Conservation (phyloP, 2,888 invertebrate species). For the Caenorhabditis panamensis region DNA sequence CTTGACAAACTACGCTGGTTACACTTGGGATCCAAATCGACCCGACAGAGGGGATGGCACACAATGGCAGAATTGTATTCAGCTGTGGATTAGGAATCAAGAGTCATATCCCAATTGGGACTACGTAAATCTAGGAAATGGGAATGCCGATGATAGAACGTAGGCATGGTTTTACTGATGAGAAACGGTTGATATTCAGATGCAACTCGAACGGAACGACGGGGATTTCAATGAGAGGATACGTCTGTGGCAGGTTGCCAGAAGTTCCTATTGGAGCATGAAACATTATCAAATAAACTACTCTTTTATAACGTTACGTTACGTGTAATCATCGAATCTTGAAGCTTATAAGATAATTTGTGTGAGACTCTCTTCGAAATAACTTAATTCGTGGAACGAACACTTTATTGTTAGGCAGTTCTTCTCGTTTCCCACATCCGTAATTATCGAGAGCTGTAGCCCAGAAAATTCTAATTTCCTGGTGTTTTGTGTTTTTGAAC, state of each 20-base stretch:
- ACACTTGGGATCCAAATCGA: slow-evolving; percentile 25
- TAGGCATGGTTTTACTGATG: neutral
- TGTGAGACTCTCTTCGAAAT: too few relatives aligned
- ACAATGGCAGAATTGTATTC: slow-evolving; percentile 34
- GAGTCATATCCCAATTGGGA: neutral
- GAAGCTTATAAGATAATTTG: too few relatives aligned
- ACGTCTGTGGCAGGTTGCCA: slow-evolving; percentile 29
- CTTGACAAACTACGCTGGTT: slow-evolving; percentile 31
- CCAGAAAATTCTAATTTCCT: neutral
- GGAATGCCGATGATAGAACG: slow-evolving; percentile 26
- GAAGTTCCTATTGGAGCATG: slow-evolving; percentile 18
- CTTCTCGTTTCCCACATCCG: too few relatives aligned
- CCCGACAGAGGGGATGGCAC: slow-evolving; percentile 11
- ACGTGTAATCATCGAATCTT: too few relatives aligned
- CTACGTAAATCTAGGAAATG: slow-evolving; percentile 11
- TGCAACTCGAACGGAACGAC: slow-evolving; percentile 10
- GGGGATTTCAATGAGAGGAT: slow-evolving; percentile 9
- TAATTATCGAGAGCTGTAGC: too few relatives aligned
- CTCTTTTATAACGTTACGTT: too few relatives aligned
- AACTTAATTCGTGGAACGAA: neutral
- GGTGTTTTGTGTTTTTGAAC: neutral
- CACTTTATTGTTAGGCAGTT: neutral
- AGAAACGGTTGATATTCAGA: slow-evolving; percentile 27
- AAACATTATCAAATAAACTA: neutral
- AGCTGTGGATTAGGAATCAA: slow-evolving; percentile 31